These are phyloP conservation scores for Mellilla xanthometata DNA, from an alignment of 2,888 invertebrate genomes.

Conservation along the genomic window DNA sequence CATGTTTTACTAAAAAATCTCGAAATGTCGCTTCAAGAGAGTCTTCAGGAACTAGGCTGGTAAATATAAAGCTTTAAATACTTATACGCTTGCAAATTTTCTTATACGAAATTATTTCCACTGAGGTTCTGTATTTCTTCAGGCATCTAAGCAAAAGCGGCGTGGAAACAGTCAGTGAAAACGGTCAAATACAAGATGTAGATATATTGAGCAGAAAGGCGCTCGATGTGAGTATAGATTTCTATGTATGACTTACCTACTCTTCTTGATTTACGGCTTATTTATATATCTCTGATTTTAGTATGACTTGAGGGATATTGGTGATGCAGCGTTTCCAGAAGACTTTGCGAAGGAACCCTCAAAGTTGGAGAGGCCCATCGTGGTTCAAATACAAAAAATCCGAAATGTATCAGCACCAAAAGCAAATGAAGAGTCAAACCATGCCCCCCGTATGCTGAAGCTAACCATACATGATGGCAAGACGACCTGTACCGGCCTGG, in stretches of 20 bases:
- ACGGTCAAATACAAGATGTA: conserved; percentile 84
- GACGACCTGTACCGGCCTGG: conserved; percentile 89
- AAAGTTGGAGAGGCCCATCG: conserved; percentile 82
- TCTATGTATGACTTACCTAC: conserved; percentile 12
- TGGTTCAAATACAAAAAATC: conserved; percentile 94
- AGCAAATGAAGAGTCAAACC: conserved; percentile 91
- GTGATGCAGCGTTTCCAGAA: conserved; percentile 88
- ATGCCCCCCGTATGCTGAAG: conserved; percentile 92
- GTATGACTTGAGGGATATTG: conserved; percentile 91
- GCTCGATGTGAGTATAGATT: conserved; percentile 84
- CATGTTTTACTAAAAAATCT: conserved; percentile 57
- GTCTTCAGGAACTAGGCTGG: conserved; percentile 87
- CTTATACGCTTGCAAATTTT: neutral
- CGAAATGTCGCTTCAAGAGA: conserved; percentile 84
- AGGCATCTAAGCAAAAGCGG: conserved; percentile 90
- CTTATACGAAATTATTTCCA: conserved; percentile 18
- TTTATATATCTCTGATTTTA: conserved; percentile 55
- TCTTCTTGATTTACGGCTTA: conserved; percentile 29
- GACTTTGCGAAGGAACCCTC: conserved; percentile 84
- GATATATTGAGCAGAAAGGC: conserved; percentile 85
- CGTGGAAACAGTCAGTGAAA: conserved; percentile 85
- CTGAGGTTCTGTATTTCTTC: conserved; percentile 50
- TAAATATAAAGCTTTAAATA: conserved; percentile 52
- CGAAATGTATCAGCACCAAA: conserved; percentile 95
- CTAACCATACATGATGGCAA: conserved; percentile 93